Evolutionary conservation across 1,140 invertebrate genomes (phyloP).

Genomic region (Apocrypta bakeri): DNA sequence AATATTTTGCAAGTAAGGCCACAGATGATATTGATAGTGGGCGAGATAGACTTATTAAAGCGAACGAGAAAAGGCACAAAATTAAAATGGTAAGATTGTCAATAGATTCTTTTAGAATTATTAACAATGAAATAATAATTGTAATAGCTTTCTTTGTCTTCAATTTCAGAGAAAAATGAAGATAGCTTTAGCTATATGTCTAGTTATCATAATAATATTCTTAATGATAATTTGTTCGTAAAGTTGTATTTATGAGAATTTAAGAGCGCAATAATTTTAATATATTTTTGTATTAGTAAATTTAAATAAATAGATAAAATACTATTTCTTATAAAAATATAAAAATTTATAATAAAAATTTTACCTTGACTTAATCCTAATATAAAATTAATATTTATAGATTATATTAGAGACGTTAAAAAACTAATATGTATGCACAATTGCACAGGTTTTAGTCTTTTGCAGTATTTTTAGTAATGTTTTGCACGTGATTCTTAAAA

Average conservation of each 20-base stretch:
- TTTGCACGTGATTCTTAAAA: constrained; percentile 62
- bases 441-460: not conserved
- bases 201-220: constrained; percentile 64
- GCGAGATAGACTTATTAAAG: constrained; percentile 78
- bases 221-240: constrained; percentile 56
- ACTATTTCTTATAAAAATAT: constrained; percentile 40
- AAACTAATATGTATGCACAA: not conserved
- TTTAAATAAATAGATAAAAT: constrained; percentile 36
- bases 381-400: constrained; percentile 5
- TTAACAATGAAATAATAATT: not conserved
- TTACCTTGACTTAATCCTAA: constrained; percentile 22
- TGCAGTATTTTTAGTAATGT: constrained; percentile 10
- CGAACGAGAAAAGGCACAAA: constrained; percentile 80
- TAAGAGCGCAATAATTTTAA: not conserved
- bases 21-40: constrained; percentile 79
- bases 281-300: constrained; percentile 2
- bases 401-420: not conserved
- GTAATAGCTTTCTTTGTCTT: constrained; percentile 38
- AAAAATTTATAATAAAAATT: constrained; percentile 39
- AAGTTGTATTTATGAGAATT: constrained; percentile 43
- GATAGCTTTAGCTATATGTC: constrained; percentile 57
- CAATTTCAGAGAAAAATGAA: constrained; percentile 71
- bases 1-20: constrained; percentile 82
- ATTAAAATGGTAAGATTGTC: constrained; percentile 76
- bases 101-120: constrained; percentile 12